Conservation (phyloP, 2,888 invertebrate genomes). For the Macaria liturata region DNA sequence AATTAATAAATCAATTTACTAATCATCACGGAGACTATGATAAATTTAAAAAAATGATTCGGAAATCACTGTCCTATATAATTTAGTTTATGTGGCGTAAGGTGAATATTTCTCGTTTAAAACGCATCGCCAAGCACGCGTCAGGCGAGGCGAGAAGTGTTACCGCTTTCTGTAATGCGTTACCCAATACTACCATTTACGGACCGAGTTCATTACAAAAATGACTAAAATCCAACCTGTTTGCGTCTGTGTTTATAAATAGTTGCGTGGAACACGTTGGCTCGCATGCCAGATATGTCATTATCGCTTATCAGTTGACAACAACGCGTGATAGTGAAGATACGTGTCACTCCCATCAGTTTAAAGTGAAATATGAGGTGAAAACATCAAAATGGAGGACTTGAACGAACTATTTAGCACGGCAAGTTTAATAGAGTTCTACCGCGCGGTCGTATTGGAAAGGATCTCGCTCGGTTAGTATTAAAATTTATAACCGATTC, state of each 20-base stretch:
- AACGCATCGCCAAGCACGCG: conserved; percentile 29
- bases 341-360: conserved; percentile 31
- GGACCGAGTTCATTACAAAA: conserved; percentile 22
- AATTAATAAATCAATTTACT: too few relatives aligned
- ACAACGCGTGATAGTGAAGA: conserved; percentile 42
- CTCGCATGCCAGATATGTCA: conserved; percentile 29
- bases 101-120: conserved; percentile 8
- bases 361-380: conserved; percentile 21
- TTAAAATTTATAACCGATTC: conserved; percentile 16
- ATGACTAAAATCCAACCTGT: conserved; percentile 21
- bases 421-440: conserved; percentile 60
- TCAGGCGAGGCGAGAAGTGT: conserved; percentile 20
- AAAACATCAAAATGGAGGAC: conserved; percentile 47
- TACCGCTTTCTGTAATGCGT: conserved; percentile 27
- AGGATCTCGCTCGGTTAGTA: conserved; percentile 58
- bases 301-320: conserved; percentile 55
- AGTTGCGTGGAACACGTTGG: conserved; percentile 25
- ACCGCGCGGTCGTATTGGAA: conserved; percentile 56
- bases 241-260: conserved; percentile 28
- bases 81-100: not conserved
- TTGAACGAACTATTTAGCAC: conserved; percentile 48
- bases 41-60: too few relatives aligned
- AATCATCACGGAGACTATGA: too few relatives aligned
- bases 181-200: conserved; percentile 34
- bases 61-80: too few relatives aligned